Conservation (phyloP, 2,888 invertebrate genomes). For the Melipona beecheii region DNA sequence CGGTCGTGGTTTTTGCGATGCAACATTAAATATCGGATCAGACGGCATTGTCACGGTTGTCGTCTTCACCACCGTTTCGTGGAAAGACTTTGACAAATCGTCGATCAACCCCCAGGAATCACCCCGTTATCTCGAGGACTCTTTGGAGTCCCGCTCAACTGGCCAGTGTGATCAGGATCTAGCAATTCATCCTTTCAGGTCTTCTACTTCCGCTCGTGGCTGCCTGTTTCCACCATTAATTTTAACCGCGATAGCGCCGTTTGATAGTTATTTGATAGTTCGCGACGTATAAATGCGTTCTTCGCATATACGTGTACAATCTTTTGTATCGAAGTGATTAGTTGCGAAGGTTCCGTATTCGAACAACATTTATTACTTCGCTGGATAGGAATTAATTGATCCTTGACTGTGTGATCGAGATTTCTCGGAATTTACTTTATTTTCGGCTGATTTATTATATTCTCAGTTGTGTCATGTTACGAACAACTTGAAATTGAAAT, state of each 20-base stretch:
- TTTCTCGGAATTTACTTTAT: no score
- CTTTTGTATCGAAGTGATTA: neutral
- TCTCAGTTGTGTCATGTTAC: no score
- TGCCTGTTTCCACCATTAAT: conserved; percentile 47
- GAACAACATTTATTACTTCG: no score
- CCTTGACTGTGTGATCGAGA: no score
- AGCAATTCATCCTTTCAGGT: conserved; percentile 35
- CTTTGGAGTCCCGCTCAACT: conserved; percentile 49
- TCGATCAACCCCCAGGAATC: conserved; percentile 75
- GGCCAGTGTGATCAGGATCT: conserved; percentile 66
- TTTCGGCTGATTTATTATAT: no score
- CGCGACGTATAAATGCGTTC: neutral
- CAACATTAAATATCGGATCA: conserved; percentile 56
- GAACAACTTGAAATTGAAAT: no score
- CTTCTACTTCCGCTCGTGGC: conserved; percentile 34
- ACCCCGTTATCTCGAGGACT: conserved; percentile 66
- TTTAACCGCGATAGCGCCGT: conserved; percentile 19
- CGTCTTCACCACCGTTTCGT: conserved; percentile 50
- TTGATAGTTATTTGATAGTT: conserved; percentile 31
- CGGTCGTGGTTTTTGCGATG: conserved; percentile 46
- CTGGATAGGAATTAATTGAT: no score
- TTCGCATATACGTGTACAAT: neutral
- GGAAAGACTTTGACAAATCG: conserved; percentile 82
- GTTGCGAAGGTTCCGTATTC: neutral
- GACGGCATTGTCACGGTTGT: conserved; percentile 58